Percentiles rank a stretch among this genome's conserved stretches.
Conservation (phyloP, 2,888 invertebrate genomes). For the Chrysina gloriosa region DNA sequence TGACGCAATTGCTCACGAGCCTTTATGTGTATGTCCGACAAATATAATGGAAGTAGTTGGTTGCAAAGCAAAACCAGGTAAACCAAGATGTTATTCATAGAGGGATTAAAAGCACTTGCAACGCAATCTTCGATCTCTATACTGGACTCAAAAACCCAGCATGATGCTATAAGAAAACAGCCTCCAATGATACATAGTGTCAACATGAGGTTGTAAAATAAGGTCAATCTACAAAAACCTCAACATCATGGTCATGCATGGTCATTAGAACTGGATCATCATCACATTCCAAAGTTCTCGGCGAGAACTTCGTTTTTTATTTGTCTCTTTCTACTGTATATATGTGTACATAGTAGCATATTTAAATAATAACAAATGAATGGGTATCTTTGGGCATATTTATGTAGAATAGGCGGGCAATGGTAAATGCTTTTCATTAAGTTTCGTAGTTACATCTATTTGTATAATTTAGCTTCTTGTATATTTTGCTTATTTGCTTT, state of each 20-base stretch:
- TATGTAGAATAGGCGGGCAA: conserved; percentile 42
- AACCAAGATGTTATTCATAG: conserved; percentile 55
- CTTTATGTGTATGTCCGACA: conserved; percentile 71
- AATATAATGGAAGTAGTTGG: conserved; percentile 63
- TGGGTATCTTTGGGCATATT: conserved; percentile 29
- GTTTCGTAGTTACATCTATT: conserved; percentile 29
- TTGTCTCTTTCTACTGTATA: conserved; percentile 39
- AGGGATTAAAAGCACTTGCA: conserved; percentile 43
- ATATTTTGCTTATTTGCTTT: conserved; percentile 50
- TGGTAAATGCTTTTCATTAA: conserved; percentile 36
- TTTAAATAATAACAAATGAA: too few relatives aligned
- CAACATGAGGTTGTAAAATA: conserved; percentile 54
- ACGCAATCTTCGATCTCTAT: conserved; percentile 44
- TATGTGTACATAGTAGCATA: conserved; percentile 38
- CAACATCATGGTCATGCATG: conserved; percentile 56
- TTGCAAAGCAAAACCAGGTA: conserved; percentile 74
- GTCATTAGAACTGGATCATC: conserved; percentile 52
- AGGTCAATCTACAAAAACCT: conserved; percentile 59
- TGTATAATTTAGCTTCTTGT: conserved; percentile 44
- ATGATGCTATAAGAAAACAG: conserved; percentile 52
- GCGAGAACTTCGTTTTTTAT: conserved; percentile 50
- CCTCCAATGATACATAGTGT: conserved; percentile 52
- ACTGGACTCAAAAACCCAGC: conserved; percentile 52
- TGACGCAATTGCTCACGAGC: conserved; percentile 67
- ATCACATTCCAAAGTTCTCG: conserved; percentile 52